Evolutionary conservation across 2,888 invertebrate species (phyloP).

Genomic region (Heteromyza rotundicornis): DNA sequence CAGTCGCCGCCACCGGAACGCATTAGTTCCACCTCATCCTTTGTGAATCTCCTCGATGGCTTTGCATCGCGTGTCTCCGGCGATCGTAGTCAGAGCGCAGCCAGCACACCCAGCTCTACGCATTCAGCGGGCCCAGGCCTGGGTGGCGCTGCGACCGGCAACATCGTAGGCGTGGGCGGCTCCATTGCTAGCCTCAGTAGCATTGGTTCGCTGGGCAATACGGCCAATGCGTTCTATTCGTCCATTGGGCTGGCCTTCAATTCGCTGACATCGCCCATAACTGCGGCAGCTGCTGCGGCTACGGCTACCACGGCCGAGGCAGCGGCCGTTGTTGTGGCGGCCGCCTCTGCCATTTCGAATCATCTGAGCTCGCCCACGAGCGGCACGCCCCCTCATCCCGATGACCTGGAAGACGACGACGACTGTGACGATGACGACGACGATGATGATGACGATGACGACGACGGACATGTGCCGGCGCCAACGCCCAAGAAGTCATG

Average conservation of each 20-base stretch:
- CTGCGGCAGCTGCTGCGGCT: slow-evolving; percentile 56
- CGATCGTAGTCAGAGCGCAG: slow-evolving; percentile 52
- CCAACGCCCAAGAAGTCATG: slow-evolving; percentile 67
- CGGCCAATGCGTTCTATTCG: slow-evolving; percentile 57
- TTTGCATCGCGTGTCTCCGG: slow-evolving; percentile 55
- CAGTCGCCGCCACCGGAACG: slow-evolving; percentile 2
- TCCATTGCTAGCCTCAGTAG: slow-evolving; percentile 53
- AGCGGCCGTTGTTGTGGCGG: slow-evolving; percentile 48
- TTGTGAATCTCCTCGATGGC: slow-evolving; percentile 56
- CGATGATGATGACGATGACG: slow-evolving; percentile 47
- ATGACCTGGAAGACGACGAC: too few species aligned
- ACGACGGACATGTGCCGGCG: slow-evolving; percentile 48
- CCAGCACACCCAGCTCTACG: slow-evolving; percentile 53
- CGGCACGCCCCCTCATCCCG: slow-evolving; percentile 51
- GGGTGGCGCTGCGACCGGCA: slow-evolving; percentile 37
- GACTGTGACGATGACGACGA: slow-evolving; percentile 50
- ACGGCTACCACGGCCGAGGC: slow-evolving; percentile 54
- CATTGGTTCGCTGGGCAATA: slow-evolving; percentile 51
- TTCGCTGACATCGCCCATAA: slow-evolving; percentile 54
- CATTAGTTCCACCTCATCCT: slow-evolving; percentile 32
- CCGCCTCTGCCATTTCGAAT: slow-evolving; percentile 55
- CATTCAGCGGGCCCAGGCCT: slow-evolving; percentile 32
- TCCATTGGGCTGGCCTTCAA: slow-evolving; percentile 55
- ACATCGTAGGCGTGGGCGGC: slow-evolving; percentile 21
- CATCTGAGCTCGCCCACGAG: slow-evolving; percentile 57